Base-by-base conservation (phyloP, 2,888 invertebrate genomes). In the Tenthredo notha region DNA sequence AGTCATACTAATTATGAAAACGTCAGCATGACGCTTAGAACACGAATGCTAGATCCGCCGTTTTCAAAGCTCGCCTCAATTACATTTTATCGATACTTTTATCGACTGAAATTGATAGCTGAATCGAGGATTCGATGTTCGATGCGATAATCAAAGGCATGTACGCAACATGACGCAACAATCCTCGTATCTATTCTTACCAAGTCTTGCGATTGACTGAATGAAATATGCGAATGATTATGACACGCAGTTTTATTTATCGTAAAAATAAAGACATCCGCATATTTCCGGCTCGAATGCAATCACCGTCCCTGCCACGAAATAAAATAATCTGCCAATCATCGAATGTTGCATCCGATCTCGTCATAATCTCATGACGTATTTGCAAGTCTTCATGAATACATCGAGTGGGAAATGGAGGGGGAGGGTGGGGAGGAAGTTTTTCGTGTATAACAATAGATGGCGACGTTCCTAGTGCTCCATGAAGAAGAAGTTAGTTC, bases 371-470 rank as follows among this genome's bases (percentile, higher is more conserved):
- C 10, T 6, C 21, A 21, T 21, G 72, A 40, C 70, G 37, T 9
- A 43, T 29, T 33, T 37, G 18, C 18, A 33, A 74, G 37, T 43
- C 72, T 43, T 74, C 43, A 43, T 43, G 2, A 40, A 12, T 43
- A 43, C 43, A 5, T 3, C 43, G 21, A 40, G 12, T 12, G 7
- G 2, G 12, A 10, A 80, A 21, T 9, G 40, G 65, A n/a, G 50
- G 25, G 54, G 29, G 33, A 43, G 7, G 29, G 77, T 18, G 37
- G 43, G 85, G 84, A 50, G 61, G 21, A 37, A 72, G 54, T 18
- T 85, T 82, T 84, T 78, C 84, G 85, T 77, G 83, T 84, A 84
- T 67, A 54, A 47, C 61, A 84, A 85, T 86, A 87, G 87, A 87
- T 86, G 86, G 86, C 86, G 75, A 40, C 50, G 84, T 84, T 85